These are phyloP conservation scores for Tyria jacobaeae DNA, from an alignment of 2,888 invertebrate species.

Conservation along the genomic window DNA sequence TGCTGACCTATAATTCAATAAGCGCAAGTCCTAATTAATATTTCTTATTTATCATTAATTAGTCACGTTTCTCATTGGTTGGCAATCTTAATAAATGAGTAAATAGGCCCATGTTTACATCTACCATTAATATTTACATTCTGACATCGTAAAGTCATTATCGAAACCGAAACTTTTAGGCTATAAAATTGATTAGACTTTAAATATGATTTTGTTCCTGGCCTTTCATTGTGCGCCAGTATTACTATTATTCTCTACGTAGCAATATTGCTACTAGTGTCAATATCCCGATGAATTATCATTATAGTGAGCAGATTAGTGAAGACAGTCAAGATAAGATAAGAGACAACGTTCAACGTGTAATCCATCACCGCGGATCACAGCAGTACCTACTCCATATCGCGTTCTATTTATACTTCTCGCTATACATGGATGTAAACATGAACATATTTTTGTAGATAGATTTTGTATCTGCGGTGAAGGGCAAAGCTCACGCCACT, in stretches of 20 bases:
- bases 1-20: no score
- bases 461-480: not conserved
- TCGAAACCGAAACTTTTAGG: no score
- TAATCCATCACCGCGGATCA: slow-evolving; percentile 14
- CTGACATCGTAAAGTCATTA: no score
- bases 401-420: slow-evolving; percentile 17
- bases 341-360: slow-evolving; percentile 16
- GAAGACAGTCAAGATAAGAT: slow-evolving; percentile 14
- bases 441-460: not conserved
- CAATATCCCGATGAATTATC: slow-evolving; percentile 3
- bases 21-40: no score
- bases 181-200: no score
- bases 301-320: slow-evolving; percentile 12
- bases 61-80: no score
- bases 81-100: no score
- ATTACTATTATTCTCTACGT: not conserved
- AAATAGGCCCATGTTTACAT: no score
- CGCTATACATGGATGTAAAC: slow-evolving; percentile 8
- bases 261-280: not conserved
- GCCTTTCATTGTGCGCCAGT: no score
- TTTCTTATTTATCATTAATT: no score
- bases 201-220: not conserved
- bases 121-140: no score
- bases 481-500: not conserved
- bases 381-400: slow-evolving; percentile 5